A percentile compares a stretch with the other conserved stretches of the same genome.
Conservation (phyloP, 64 coral and sea anemone genomes). For the Actinia tenebrosa region DNA sequence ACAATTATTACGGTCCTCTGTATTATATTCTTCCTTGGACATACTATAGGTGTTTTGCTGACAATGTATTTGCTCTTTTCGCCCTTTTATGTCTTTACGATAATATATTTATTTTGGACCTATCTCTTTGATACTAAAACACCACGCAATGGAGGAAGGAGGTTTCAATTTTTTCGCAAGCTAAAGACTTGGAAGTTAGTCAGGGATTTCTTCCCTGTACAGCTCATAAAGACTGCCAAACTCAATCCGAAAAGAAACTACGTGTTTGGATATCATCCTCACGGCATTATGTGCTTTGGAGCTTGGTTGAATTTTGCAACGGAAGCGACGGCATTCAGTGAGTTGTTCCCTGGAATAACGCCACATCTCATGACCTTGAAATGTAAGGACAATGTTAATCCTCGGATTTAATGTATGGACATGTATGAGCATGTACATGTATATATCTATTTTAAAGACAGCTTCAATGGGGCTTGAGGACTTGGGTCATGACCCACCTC, state of each 20-base stretch:
- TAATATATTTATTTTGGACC: constrained; percentile 75
- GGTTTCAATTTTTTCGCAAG: constrained; percentile 76
- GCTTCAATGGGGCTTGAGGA: too few species aligned
- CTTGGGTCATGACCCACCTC: too few species aligned
- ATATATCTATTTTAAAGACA: background rate
- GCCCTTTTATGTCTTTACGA: constrained; percentile 30
- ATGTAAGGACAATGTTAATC: constrained; percentile 14
- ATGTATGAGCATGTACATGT: too few species aligned
- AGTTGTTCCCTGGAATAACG: constrained; percentile 58
- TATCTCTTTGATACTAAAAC: constrained; percentile 63
- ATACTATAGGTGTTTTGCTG: constrained; percentile 57
- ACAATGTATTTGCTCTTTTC: constrained; percentile 55
- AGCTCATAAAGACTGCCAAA: constrained; percentile 62
- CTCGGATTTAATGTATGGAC: too few species aligned
- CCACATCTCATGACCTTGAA: constrained; percentile 55
- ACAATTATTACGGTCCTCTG: background rate
- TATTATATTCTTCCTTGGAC: constrained; percentile 66
- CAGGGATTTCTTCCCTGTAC: constrained; percentile 80
- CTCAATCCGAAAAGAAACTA: constrained; percentile 79
- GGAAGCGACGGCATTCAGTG: constrained; percentile 49
- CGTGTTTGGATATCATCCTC: constrained; percentile 83
- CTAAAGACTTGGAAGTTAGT: constrained; percentile 86
- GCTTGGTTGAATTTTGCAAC: constrained; percentile 68
- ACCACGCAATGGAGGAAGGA: constrained; percentile 63
- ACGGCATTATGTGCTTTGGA: constrained; percentile 83